These are phyloP conservation scores for Calameuta filiformis DNA, from an alignment of 2,888 invertebrate genomes.

Conservation along the genomic window DNA sequence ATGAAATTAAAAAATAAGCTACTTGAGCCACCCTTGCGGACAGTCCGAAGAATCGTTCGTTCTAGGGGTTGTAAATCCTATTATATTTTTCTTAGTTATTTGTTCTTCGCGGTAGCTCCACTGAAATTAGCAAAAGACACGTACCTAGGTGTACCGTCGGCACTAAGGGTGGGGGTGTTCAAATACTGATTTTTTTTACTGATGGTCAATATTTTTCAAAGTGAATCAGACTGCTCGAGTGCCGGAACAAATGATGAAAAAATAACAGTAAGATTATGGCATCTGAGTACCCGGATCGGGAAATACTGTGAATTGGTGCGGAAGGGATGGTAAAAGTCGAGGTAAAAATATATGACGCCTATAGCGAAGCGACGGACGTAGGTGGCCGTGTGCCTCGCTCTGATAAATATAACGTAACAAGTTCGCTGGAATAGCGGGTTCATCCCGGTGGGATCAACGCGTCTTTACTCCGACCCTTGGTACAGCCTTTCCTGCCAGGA, in stretches of 20 bases:
- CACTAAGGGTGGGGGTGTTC: not conserved
- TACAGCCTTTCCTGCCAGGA: slow-evolving; percentile 18
- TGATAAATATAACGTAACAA: slow-evolving; percentile 67
- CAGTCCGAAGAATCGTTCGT: slow-evolving; percentile 16
- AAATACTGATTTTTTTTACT: not conserved
- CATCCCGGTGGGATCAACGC: slow-evolving; percentile 65
- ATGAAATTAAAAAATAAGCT: slow-evolving; percentile 51
- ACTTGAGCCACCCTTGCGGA: slow-evolving; percentile 29
- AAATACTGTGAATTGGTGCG: not conserved
- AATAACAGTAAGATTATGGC: not conserved
- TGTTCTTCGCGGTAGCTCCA: not conserved
- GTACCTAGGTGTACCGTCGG: not conserved
- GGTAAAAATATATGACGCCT: not conserved
- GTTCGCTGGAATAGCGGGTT: slow-evolving; percentile 64
- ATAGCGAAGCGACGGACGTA: slow-evolving; percentile 1
- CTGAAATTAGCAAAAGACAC: not conserved
- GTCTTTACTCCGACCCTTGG: slow-evolving; percentile 42
- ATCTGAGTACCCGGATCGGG: not conserved
- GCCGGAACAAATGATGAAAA: not conserved
- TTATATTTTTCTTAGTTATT: not conserved
- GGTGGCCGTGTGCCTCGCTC: slow-evolving; percentile 51
- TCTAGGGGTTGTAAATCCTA: not conserved
- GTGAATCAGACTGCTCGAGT: not conserved
- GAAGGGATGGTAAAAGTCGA: not conserved
- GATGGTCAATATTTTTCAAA: not conserved